Evolutionary conservation across 2,888 invertebrate species (phyloP), one percentile per base, ranked within the genome.

Genomic region (Xylophagus ater): DNA sequence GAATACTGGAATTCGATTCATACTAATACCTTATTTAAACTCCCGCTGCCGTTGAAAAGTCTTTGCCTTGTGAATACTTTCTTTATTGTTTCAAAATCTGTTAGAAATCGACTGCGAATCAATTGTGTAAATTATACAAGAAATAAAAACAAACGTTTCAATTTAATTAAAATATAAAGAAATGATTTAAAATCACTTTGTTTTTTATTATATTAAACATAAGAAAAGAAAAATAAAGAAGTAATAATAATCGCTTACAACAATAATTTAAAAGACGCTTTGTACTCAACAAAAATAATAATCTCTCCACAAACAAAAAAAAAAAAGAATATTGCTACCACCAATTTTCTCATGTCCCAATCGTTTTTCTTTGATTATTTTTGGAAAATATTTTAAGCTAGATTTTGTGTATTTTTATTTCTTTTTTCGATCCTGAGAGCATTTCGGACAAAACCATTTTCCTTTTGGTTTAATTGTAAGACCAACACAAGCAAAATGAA

Each of bases 361-460:
- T 28, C 6, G n/a, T n/a, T n/a, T n/a, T 28, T 9, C 6, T 13
- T 9, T 28, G 6, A 28, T 13, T 28, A 28, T 10, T n/a, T 12
- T 28, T 32, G 5, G 2, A 33, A 32, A n/a, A n/a, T 23, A 4
- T 9, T 23, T 23, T 23, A 23, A 23, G n/a, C 4, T 14, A 3
- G 14, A 14, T 28, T 28, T 13, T 15, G 7, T 30, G 10, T 10
- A 9, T 5, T 17, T 26, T 73, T 76, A 83, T 69, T 83, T 84
- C 62, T 82, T 83, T 62, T 83, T 84, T 47, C 82, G 67, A 54
- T 82, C 82, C 53, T 81, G 81, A 26, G 76, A 76, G 62, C 94
- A 94, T 61, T 89, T 88, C 8, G 92, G 92, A 66, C 94, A 94
- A 64, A 82, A 94, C 86, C 89, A 89, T 64, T 86, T 87, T 7